Evolutionary conservation across 2,888 invertebrate genomes (phyloP), one percentile per base, ranked within the genome.

Genomic region (Pristionchus fissidentatus): DNA sequence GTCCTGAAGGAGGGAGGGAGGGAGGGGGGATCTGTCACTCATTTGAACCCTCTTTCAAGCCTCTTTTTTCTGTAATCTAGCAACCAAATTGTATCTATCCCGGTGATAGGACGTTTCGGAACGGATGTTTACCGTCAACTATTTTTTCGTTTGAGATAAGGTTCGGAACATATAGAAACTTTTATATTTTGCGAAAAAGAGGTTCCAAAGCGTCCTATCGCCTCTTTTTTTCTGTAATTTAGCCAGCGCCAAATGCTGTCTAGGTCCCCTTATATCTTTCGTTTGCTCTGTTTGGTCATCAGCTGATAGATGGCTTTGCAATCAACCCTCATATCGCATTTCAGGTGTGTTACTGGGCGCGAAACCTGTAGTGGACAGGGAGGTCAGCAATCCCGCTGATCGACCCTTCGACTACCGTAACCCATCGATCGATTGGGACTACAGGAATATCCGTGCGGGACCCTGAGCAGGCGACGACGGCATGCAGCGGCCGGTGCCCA

Each of bases 401-500:
- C 62, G 32, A 62, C 62, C 62, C 62, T 62, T 35, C 29, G 35
- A 62, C 62, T 62, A 62, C 62, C 32, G 62, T 62, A 62, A 35
- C 35, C 62, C 22, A 55, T 55, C 55, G 55, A 22, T 62, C 57
- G 62, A n/a, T 62, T 35, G 35, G 62, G 32, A 35, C n/a, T n/a
- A n/a, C n/a, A n/a, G n/a, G n/a, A n/a, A n/a, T n/a, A n/a, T n/a
- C n/a, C n/a, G n/a, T n/a, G n/a, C n/a, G n/a, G n/a, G n/a, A n/a
- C n/a, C n/a, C n/a, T n/a, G n/a, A n/a, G n/a, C n/a, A n/a, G n/a
- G n/a, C n/a, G n/a, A n/a, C n/a, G n/a, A n/a, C n/a, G n/a, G n/a
- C 52, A 73, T 73, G 73, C 41, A 73, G 73, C 73, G 73, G n/a
- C 73, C 73, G n/a, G 73, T 73, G 73, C 73, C 73, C 29, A 73